Conservation (phyloP, 2,113 vertebrate genomes). For the Phaethon lepturus region DNA sequence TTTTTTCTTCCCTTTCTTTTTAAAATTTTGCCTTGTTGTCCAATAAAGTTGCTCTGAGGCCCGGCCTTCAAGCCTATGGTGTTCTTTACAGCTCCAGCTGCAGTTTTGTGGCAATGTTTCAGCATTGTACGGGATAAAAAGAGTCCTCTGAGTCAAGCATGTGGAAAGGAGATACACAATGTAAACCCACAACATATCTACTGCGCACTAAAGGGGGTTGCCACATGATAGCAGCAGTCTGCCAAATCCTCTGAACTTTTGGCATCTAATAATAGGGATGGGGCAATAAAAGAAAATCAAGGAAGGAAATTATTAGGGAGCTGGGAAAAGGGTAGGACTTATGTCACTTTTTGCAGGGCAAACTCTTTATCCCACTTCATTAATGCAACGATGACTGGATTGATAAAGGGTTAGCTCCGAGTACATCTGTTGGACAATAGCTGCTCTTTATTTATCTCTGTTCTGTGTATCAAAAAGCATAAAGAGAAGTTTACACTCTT, state of each 20-base stretch:
- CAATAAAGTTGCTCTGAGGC: neutral
- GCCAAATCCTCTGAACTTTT: constrained; percentile 61
- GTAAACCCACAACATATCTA: constrained; percentile 54
- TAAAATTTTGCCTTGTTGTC: neutral
- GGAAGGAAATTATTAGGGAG: constrained; percentile 55
- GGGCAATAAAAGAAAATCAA: constrained; percentile 27
- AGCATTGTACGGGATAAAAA: neutral
- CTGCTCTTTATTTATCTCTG: constrained; percentile 33
- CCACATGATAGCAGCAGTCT: constrained; percentile 55
- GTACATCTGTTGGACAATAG: constrained; percentile 36
- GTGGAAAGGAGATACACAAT: constrained; percentile 44
- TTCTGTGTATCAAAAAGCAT: neutral
- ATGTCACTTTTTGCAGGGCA: constrained; percentile 6
- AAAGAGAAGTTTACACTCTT: constrained; percentile 32
- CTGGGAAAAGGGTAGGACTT: constrained; percentile 37
- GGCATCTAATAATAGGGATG: constrained; percentile 36
- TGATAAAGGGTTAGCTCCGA: constrained; percentile 25
- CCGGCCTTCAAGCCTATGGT: neutral
- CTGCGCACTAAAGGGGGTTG: neutral
- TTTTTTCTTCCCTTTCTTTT: neutral
- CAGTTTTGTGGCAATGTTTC: constrained; percentile 8
- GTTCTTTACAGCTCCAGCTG: constrained; percentile 32
- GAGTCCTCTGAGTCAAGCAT: constrained; percentile 19
- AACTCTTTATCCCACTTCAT: constrained; percentile 28
- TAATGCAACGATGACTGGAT: neutral